Base-by-base conservation (phyloP, 2,113 vertebrate species). In the Ochotona curzoniae region DNA sequence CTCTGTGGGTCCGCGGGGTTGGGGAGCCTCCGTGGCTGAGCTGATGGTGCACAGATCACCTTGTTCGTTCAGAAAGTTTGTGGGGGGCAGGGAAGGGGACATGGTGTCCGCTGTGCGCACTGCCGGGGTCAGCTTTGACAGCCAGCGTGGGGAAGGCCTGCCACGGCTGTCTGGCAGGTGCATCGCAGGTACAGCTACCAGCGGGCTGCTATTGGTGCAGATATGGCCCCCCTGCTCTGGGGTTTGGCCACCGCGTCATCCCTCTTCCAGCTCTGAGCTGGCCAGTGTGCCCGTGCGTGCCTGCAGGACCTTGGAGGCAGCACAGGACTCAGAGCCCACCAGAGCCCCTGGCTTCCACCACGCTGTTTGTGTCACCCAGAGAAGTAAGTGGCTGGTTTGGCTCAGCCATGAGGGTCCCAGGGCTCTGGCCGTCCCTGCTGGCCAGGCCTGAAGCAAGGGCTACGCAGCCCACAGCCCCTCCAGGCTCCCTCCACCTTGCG, bases 361-460 rank as follows among this genome's bases (percentile, higher is more conserved):
- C 38, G 38, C 57, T 9, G 10, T 28, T 2, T 35, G 61, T 57
- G 73, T 75, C 66, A 38, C 83, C 74, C 5, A 76, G 64, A 35
- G 13, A 20, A 1, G 1, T 26, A 20, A 1, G 1, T 26, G 0
- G 7, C 1, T 1, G 10, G 2, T 25, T 0, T 28, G 30, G 57
- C 15, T 69, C 28, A 12, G 87, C 28, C n/a, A 47, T 87, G 21
- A 8, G 35, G 25, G 63, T n/a, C 76, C 76, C 73, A 8, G 21
- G 1, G 38, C 64, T n/a, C n/a, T 18, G 30, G 3, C 6, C 0
- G 44, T 71, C 32, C 7, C 0, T 3, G 18, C 13, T 2, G 28
- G 28, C 1, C 1, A 3, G 80, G 60, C 15, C 83, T 32, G 17
- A n/a, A 51, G 32, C 63, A 28, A 28, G 44, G 30, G 38, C 18